These are phyloP conservation scores for Ammodytes dubius DNA, from an alignment of 2,113 vertebrate species.

Conservation along the genomic window DNA sequence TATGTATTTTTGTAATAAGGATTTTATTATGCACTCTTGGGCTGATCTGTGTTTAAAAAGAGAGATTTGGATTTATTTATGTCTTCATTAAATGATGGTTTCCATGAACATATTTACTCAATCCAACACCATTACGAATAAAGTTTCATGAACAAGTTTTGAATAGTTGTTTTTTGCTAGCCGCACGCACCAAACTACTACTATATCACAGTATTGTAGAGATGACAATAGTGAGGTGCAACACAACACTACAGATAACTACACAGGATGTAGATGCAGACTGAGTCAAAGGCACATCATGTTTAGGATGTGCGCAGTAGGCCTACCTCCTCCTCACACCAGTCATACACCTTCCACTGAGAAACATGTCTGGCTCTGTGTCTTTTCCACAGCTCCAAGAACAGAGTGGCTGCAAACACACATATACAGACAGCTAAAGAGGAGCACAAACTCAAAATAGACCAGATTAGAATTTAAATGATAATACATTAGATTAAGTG, in stretches of 20 bases:
- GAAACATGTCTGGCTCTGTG: constrained; percentile 83
- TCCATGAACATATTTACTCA: not conserved
- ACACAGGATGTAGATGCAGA: not conserved
- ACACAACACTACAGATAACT: not conserved
- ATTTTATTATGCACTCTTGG: too few species aligned
- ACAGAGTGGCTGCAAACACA: constrained; percentile 88
- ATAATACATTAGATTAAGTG: not conserved
- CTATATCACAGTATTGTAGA: not conserved
- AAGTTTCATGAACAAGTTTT: not conserved
- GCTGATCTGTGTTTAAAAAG: too few species aligned
- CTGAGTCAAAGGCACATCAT: not conserved
- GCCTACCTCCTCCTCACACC: constrained; percentile 93
- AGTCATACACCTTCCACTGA: constrained; percentile 88
- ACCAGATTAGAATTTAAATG: not conserved
- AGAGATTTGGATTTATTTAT: too few species aligned
- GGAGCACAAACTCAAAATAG: not conserved
- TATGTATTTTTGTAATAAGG: too few species aligned
- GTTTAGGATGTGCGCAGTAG: not conserved
- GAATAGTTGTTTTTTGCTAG: not conserved
- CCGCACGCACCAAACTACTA: not conserved
- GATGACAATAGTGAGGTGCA: not conserved
- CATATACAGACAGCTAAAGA: not conserved
- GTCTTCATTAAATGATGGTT: too few species aligned
- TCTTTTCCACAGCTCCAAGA: constrained; percentile 95
- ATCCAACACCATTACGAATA: not conserved